These are phyloP conservation scores for Oreochromis niloticus DNA, from an alignment of 2,113 vertebrate genomes.

Conservation along the genomic window DNA sequence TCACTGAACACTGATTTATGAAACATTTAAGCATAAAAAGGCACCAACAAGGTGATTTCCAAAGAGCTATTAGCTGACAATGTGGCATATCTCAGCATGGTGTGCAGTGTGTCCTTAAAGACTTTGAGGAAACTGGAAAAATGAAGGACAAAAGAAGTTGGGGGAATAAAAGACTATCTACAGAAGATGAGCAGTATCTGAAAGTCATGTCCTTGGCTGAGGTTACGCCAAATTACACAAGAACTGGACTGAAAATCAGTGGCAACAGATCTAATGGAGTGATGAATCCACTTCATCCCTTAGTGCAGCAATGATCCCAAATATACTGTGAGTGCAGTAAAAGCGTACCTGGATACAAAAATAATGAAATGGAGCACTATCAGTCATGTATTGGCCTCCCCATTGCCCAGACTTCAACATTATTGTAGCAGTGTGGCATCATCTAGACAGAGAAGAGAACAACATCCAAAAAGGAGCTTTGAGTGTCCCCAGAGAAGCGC, in stretches of 20 bases:
- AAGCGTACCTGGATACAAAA: background rate
- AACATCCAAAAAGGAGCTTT: too few species aligned
- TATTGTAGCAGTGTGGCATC: background rate
- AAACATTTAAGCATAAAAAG: background rate
- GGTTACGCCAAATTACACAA: background rate
- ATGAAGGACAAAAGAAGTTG: background rate
- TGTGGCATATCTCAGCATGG: background rate
- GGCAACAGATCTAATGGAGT: background rate
- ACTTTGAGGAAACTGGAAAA: background rate
- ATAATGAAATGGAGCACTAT: background rate
- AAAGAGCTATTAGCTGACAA: background rate
- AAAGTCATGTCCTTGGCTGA: background rate
- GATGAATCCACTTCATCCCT: background rate
- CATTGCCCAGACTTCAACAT: background rate
- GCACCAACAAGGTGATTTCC: background rate
- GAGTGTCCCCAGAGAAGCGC: too few species aligned
- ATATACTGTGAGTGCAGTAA: background rate
- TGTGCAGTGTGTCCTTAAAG: background rate
- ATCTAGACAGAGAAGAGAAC: too few species aligned
- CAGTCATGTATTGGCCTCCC: background rate
- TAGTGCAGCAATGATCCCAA: background rate
- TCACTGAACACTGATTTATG: background rate
- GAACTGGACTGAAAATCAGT: background rate
- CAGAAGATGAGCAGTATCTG: background rate
- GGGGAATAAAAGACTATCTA: background rate